Evolutionary conservation across 2,113 vertebrate species (phyloP).

Genomic region (Erpornis zantholeuca): DNA sequence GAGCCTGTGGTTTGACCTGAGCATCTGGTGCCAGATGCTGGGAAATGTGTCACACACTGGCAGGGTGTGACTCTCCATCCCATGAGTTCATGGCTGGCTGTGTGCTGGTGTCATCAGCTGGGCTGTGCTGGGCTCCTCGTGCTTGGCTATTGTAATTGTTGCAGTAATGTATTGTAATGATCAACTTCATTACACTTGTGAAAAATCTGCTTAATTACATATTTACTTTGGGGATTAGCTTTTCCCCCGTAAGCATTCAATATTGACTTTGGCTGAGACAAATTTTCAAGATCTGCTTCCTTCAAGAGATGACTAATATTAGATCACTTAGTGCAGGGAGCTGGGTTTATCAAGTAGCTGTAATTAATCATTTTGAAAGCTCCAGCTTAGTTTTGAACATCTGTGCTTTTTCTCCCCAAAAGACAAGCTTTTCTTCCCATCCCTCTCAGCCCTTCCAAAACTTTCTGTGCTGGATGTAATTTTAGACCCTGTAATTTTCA

Average conservation of each 20-base stretch:
- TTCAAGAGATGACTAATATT: constrained; percentile 27
- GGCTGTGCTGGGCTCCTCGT: background rate
- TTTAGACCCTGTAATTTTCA: background rate
- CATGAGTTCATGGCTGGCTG: background rate
- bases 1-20: background rate
- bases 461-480: background rate
- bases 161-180: background rate
- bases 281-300: constrained; percentile 8
- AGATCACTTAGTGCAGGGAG: background rate
- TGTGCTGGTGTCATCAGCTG: background rate
- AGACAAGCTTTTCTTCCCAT: background rate
- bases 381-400: background rate
- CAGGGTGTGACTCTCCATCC: background rate
- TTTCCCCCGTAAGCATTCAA: background rate
- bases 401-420: background rate
- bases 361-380: constrained; percentile 20
- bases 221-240: constrained; percentile 40
- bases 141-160: background rate
- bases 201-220: constrained; percentile 37
- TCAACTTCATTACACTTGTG: background rate
- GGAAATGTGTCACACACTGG: background rate
- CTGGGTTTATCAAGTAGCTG: constrained; percentile 10
- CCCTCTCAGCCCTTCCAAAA: background rate
- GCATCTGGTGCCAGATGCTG: background rate
- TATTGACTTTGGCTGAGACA: constrained; percentile 46